Evolutionary conservation across 2,113 vertebrate genomes (phyloP).

Genomic region (Hirundichthys speculiger): DNA sequence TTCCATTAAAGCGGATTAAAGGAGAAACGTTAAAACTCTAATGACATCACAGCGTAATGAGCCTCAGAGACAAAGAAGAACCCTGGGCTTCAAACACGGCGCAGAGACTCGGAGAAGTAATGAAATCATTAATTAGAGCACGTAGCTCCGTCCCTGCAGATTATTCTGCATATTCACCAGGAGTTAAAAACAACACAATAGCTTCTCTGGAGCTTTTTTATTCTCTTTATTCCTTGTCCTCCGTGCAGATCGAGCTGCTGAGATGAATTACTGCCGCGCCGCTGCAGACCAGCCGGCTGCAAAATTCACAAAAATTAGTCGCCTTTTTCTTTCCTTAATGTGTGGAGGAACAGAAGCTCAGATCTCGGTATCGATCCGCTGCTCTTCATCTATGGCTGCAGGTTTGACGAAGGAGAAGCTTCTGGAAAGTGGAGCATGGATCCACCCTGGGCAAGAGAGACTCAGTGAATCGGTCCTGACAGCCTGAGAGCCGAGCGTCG

Average conservation of each 20-base stretch:
- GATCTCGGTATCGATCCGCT: neutral
- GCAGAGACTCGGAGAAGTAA: slow-evolving; percentile 43
- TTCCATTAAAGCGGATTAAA: slow-evolving; percentile 12
- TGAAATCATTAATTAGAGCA: slow-evolving; percentile 56
- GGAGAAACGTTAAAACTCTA: slow-evolving; percentile 34
- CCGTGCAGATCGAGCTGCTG: slow-evolving; percentile 6
- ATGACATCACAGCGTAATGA: slow-evolving; percentile 56
- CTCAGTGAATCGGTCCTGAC: slow-evolving; percentile 48
- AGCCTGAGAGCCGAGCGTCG: slow-evolving; percentile 12
- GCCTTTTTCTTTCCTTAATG: neutral
- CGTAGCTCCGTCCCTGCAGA: slow-evolving; percentile 28
- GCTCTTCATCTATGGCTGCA: neutral
- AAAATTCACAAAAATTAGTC: neutral
- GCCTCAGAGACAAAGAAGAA: slow-evolving; percentile 28
- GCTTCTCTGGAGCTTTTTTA: neutral
- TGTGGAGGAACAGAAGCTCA: neutral
- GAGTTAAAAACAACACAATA: slow-evolving; percentile 21
- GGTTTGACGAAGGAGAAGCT: slow-evolving; percentile 14
- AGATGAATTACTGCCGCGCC: neutral
- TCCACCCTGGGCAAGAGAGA: slow-evolving; percentile 44
- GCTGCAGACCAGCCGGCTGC: slow-evolving; percentile 3
- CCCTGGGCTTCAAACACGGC: slow-evolving; percentile 26
- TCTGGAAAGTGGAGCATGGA: slow-evolving; percentile 40
- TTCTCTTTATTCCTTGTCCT: slow-evolving; percentile 15
- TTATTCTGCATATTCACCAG: slow-evolving; percentile 37